phyloP scores from a whole-genome alignment of 1,140 invertebrate species.

The Solen grandis region DNA sequence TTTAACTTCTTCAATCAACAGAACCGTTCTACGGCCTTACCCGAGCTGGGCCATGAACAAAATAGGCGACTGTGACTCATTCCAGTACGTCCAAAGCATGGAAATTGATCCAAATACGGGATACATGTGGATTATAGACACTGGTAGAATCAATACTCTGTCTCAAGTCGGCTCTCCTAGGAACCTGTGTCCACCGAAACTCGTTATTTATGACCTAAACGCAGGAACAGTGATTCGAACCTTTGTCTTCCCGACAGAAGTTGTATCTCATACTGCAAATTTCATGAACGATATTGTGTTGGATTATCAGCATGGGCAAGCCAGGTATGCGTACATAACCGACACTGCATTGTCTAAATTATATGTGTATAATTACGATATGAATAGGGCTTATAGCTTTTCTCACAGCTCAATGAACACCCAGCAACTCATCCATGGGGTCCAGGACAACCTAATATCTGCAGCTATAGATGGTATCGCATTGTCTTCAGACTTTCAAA shows the following conservation, averaged over 20 bases:
- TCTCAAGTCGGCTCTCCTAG: neutral
- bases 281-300: slow-evolving; percentile 70
- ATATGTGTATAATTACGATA: slow-evolving; percentile 54
- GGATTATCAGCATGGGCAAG: slow-evolving; percentile 59
- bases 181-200: slow-evolving; percentile 63
- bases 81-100: slow-evolving; percentile 71
- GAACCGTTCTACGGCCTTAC: slow-evolving; percentile 56
- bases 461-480: slow-evolving; percentile 66
- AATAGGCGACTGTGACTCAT: slow-evolving; percentile 61
- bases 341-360: slow-evolving; percentile 58
- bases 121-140: slow-evolving; percentile 68
- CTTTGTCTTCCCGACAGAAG: slow-evolving; percentile 53
- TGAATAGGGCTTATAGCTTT: slow-evolving; percentile 49
- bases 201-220: slow-evolving; percentile 60
- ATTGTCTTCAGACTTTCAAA: slow-evolving; percentile 63
- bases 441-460: neutral
- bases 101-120: slow-evolving; percentile 70
- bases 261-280: slow-evolving; percentile 55
- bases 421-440: slow-evolving; percentile 15
- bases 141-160: slow-evolving; percentile 49
- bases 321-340: slow-evolving; percentile 65
- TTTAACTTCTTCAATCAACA: slow-evolving; percentile 14
- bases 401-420: slow-evolving; percentile 57
- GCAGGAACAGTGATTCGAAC: slow-evolving; percentile 20
- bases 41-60: slow-evolving; percentile 62